Base-by-base conservation (phyloP, 2,797 vertebrate genomes). In the Eulemur coronatus region DNA sequence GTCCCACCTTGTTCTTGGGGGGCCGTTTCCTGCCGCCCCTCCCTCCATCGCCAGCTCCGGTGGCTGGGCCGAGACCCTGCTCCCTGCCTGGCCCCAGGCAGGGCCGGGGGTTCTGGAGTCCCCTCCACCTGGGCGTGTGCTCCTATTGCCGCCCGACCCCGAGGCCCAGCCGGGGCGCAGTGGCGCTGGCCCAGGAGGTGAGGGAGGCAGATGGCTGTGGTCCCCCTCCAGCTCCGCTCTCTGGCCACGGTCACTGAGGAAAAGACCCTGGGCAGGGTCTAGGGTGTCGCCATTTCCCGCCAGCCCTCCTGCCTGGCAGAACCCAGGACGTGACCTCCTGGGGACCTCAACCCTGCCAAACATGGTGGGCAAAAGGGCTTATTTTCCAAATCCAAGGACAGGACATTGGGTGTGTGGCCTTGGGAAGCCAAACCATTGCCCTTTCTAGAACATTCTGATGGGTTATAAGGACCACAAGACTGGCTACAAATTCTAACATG, bases 201-300 rank as follows among this genome's bases (percentile, higher is more conserved):
- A 12, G 46, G 82, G 48, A 61, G 22, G n/a, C 33, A 15, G 61
- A 48, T 30, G 1, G 6, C 24, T 63, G 2, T 1, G 0, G 11
- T 26, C 18, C 7, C 52, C 59, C 61, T 72, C 26, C 4, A 22
- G 4, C 79, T 17, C 65, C 14, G 22, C 61, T 46, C 28, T 41
- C 33, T 41, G 41, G 57, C 38, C 26, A 11, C 11, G 26, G 38
- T 59, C 48, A 52, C 20, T 5, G 17, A 46, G 41, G 50, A 3
- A 11, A 10, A 78, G 80, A 28, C 24, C 50, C 59, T 50, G 30
- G 2, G 41, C 15, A 50, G 15, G 17, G 78, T 41, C 59, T 55
- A n/a, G 43, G 13, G 33, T 7, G 0, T 7, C 33, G 63, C 79
- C 20, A 4, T n/a, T 65, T n/a, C 33, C 38, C 2, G 0, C 28